A percentile compares a stretch with the other conserved stretches of the same genome.
These are phyloP conservation scores for Scomberomorus guttatus DNA, from an alignment of 2,797 vertebrate genomes.

Conservation along the genomic window DNA sequence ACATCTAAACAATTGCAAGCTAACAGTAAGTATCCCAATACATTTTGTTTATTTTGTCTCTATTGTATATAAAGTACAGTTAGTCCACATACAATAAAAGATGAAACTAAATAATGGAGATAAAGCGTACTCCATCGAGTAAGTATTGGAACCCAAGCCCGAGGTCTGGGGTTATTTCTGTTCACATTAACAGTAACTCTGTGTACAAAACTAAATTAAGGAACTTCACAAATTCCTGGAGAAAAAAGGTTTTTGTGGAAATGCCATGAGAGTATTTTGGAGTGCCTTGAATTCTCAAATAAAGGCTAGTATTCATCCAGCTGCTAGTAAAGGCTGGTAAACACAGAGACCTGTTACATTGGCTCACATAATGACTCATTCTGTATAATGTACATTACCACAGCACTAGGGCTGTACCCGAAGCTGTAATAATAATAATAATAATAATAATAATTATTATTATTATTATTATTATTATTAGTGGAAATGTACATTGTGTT, in stretches of 20 bases:
- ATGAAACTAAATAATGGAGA: not conserved
- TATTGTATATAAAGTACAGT: conserved; percentile 34
- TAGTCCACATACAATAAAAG: conserved; percentile 22
- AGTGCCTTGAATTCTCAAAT: not conserved
- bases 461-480: no score
- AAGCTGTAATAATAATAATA: no score
- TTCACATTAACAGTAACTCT: conserved; percentile 3
- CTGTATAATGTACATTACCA: not conserved
- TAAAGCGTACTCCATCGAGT: not conserved
- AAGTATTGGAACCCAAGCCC: conserved; percentile 8
- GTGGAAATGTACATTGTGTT: no score
- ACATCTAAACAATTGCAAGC: conserved; percentile 44
- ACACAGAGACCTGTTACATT: not conserved
- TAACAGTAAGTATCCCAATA: conserved; percentile 21
- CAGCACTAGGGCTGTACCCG: no score
- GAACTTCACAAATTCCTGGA: not conserved
- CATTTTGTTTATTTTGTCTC: conserved; percentile 9
- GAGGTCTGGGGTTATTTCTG: conserved; percentile 13
- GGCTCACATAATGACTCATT: not conserved
- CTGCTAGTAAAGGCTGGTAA: not conserved
- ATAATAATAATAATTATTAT: no score
- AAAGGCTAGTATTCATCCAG: not conserved
- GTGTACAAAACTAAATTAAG: conserved; percentile 5
- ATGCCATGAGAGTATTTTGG: conserved; percentile 13
- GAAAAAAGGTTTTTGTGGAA: conserved; percentile 13